A percentile compares a stretch with the other conserved stretches of the same genome.
These are phyloP conservation scores for Drosophila anomelani DNA, from an alignment of 2,888 invertebrate species.

Conservation along the genomic window DNA sequence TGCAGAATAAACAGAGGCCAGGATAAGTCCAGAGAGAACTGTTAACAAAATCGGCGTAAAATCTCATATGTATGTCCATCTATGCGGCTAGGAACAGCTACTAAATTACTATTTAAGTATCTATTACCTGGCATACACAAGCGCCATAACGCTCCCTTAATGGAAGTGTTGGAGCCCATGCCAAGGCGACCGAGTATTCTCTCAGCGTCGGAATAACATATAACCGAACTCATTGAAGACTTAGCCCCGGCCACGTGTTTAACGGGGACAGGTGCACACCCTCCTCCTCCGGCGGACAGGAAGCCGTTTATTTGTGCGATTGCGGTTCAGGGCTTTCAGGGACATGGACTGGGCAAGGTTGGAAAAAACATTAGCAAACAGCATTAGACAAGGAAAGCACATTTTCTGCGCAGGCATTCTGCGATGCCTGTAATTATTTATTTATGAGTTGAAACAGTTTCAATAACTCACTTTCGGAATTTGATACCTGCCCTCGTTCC, in stretches of 20 bases:
- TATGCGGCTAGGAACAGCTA: conserved; percentile 73
- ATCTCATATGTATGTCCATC: conserved; percentile 77
- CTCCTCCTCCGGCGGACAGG: conserved; percentile 7
- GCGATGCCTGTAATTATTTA: conserved; percentile 83
- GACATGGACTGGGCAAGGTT: conserved; percentile 19
- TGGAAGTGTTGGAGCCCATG: conserved; percentile 50
- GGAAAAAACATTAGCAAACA: conserved; percentile 65
- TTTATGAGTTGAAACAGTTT: conserved; percentile 84
- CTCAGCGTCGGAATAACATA: conserved; percentile 66
- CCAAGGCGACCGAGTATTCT: conserved; percentile 7
- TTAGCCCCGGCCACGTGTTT: conserved; percentile 22
- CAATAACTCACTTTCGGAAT: conserved; percentile 81
- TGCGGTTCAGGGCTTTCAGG: conserved; percentile 15
- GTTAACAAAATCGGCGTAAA: conserved; percentile 69
- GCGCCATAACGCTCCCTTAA: conserved; percentile 40
- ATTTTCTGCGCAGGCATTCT: conserved; percentile 68
- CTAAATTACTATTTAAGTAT: conserved; percentile 79
- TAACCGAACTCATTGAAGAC: conserved; percentile 54
- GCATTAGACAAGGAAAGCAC: conserved; percentile 54
- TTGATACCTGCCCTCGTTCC: conserved; percentile 21
- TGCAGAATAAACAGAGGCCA: background rate
- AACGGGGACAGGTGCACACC: conserved; percentile 16
- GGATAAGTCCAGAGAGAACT: conserved; percentile 25
- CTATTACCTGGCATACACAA: conserved; percentile 61
- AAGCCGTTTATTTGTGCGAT: conserved; percentile 20